Base-by-base conservation (phyloP, 2,888 invertebrate genomes). In the Rhimphoctona megacephalus region DNA sequence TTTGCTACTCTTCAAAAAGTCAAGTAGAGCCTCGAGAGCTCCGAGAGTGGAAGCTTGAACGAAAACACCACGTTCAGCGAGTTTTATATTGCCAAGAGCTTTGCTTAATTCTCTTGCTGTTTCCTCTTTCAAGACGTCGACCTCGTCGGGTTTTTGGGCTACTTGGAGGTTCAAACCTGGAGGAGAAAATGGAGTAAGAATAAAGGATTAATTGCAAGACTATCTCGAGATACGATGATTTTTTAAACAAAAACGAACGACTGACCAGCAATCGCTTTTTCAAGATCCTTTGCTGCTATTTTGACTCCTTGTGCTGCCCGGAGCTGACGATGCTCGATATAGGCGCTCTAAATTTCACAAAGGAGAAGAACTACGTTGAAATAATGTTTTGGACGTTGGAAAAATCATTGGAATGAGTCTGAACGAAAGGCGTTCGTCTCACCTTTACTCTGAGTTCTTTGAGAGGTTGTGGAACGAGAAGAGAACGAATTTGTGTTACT, bases 21-120 rank as follows among this genome's bases (percentile, higher is more conserved):
- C 99, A 7, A 99, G 95, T 81, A 99, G 95, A 0, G 99, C 99
- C 94, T 99, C 99, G 14, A 99, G 95, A 0, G 99, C 99, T 9
- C 99, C 99, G 8, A 99, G 96, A n/a, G 99, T 99, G 1, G 99
- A 99, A 0, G 99, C 99, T 93, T 99, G 99, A n/a, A 99, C 99
- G 95, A 98, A 99, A 66, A 99, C 99, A 67, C 99, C 99, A 87
- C 98, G 96, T 89, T 98, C 98, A 54, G 97, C 96, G 89, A 99
- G 95, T 94, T 98, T 99, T 92, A 99, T 99, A 46, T 98, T 97
- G 78, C 98, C 98, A 74, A 99, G 96, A 2, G 99, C 99, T 36
- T 97, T 97, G 92, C 97, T 97, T 91, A 99, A 95, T 93, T 99
- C 98, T 78, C 96, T 96, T 0, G 98, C 97, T 1, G 99, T 98